Evolutionary conservation across 2,797 vertebrate genomes (phyloP).

Genomic region (Naso thynnoides): DNA sequence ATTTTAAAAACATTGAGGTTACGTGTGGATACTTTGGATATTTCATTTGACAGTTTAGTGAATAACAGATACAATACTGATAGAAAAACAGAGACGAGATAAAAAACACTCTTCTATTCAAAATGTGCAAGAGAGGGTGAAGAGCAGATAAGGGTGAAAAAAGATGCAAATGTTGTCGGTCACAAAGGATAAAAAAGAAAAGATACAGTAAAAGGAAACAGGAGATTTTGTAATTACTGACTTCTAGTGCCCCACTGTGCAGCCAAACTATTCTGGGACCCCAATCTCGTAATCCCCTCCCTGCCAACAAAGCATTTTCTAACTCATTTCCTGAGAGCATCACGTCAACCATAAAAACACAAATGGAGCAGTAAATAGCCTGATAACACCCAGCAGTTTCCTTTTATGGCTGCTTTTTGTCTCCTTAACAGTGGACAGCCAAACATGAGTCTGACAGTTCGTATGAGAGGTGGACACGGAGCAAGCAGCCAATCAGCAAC

Average conservation of each 20-base stretch:
- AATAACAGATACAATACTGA: neutral
- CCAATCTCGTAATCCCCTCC: constrained; percentile 72
- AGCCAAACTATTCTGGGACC: constrained; percentile 69
- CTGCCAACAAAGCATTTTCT: constrained; percentile 74
- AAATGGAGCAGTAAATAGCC: constrained; percentile 74
- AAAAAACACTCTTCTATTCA: neutral
- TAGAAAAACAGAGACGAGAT: neutral
- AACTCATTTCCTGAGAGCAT: constrained; percentile 74
- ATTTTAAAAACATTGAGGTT: neutral
- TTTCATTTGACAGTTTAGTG: neutral
- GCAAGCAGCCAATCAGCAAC: constrained; percentile 18
- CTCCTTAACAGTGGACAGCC: constrained; percentile 41
- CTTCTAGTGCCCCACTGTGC: constrained; percentile 53
- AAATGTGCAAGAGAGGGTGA: neutral
- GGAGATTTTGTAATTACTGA: constrained; percentile 59
- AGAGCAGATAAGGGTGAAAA: constrained; percentile 8
- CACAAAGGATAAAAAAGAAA: constrained; percentile 8
- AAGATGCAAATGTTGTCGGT: constrained; percentile 17
- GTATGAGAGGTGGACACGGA: neutral
- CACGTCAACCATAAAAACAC: constrained; percentile 64
- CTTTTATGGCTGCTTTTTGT: constrained; percentile 51
- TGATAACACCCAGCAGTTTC: constrained; percentile 61
- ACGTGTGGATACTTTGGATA: neutral
- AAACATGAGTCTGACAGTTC: constrained; percentile 14
- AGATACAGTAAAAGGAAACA: constrained; percentile 32